Evolutionary conservation across 2,888 invertebrate genomes (phyloP).

Genomic region (Cryptus armator): DNA sequence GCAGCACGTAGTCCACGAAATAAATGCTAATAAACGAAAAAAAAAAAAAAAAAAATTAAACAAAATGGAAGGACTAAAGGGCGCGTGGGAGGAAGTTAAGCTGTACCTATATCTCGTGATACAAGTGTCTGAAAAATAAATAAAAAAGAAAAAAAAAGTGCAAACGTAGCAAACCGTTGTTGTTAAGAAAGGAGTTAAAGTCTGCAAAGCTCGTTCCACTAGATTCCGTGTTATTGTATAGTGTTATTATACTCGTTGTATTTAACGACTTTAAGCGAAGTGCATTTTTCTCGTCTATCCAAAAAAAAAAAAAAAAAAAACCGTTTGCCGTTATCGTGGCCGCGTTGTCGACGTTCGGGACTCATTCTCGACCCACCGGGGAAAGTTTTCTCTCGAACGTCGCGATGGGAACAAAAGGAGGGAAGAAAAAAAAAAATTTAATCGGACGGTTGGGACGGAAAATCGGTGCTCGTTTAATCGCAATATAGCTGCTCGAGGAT

Average conservation of each 20-base stretch:
- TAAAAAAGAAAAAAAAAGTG: constrained; percentile 59
- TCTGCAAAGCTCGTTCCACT: constrained; percentile 71
- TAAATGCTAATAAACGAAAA: constrained; percentile 40
- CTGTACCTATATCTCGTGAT: constrained; percentile 73
- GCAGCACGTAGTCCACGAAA: constrained; percentile 56
- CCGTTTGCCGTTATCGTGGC: constrained; percentile 53
- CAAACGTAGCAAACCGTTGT: constrained; percentile 64
- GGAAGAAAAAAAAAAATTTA: neutral
- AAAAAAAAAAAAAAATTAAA: constrained; percentile 30
- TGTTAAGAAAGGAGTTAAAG: constrained; percentile 69
- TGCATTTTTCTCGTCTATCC: constrained; percentile 67
- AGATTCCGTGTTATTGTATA: constrained; percentile 74
- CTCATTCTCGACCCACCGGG: constrained; percentile 10
- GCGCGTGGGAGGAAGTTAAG: constrained; percentile 56
- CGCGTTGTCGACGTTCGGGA: constrained; percentile 14
- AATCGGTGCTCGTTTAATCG: constrained; percentile 50
- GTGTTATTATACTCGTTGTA: constrained; percentile 74
- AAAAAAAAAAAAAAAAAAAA: constrained; percentile 34
- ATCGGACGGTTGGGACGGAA: constrained; percentile 1
- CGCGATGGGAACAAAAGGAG: neutral
- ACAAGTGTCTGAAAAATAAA: constrained; percentile 67
- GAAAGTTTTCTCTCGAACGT: constrained; percentile 15
- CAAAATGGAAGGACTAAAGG: constrained; percentile 33
- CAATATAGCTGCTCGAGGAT: neutral
- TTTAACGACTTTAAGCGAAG: constrained; percentile 69